Conservation (phyloP, 2,888 invertebrate species). For the Lepetodrilus schrolli region DNA sequence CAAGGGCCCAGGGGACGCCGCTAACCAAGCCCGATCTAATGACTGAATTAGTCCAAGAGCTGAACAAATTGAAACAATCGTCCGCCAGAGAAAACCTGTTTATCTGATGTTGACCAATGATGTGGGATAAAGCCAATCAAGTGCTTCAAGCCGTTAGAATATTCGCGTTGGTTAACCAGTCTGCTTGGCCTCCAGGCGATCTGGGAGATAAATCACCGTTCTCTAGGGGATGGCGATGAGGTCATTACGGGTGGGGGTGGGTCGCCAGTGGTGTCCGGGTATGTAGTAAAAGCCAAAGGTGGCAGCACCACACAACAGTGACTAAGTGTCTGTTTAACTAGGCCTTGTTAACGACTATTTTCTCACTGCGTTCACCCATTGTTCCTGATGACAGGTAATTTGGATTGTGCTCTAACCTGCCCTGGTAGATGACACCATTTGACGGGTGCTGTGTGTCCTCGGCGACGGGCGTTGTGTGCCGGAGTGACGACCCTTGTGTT, state of each 20-base stretch:
- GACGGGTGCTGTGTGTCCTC: background rate
- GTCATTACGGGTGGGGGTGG: background rate
- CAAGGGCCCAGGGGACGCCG: background rate
- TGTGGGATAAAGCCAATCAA: background rate
- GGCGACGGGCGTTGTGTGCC: background rate
- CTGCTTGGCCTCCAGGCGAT: background rate
- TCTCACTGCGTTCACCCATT: conserved; percentile 29
- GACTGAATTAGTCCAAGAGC: conserved; percentile 21
- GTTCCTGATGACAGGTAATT: conserved; percentile 31
- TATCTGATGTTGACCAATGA: background rate
- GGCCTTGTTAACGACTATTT: conserved; percentile 28
- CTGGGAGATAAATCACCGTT: no score
- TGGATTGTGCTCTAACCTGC: background rate
- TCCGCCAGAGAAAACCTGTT: conserved; percentile 1
- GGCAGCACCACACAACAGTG: background rate
- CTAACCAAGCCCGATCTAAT: background rate
- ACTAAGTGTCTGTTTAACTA: conserved; percentile 13
- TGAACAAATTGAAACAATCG: conserved; percentile 17
- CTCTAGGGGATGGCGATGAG: background rate
- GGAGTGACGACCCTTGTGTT: background rate
- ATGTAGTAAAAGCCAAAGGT: background rate
- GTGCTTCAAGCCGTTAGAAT: background rate
- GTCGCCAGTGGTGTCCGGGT: background rate
- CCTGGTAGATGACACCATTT: conserved; percentile 1
- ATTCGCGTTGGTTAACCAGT: background rate